A percentile compares a stretch with the other conserved stretches of the same genome.
Evolutionary conservation across 64 coral and sea anemone species (phyloP).

Genomic region (Catalaphyllia jardinei): DNA sequence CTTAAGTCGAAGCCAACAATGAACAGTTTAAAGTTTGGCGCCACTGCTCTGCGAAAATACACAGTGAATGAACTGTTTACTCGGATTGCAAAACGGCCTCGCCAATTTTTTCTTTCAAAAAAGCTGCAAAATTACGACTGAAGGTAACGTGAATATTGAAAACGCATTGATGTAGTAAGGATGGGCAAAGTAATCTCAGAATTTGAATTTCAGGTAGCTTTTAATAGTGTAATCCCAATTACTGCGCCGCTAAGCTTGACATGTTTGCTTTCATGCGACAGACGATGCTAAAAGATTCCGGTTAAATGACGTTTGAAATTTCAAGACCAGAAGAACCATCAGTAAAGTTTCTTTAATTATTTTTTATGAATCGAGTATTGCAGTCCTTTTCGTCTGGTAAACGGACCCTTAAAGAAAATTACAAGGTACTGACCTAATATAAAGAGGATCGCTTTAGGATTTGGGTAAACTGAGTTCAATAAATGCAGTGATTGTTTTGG

Average conservation of each 20-base stretch:
- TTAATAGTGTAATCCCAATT: not conserved
- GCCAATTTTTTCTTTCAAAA: not conserved
- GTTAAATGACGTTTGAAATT: constrained; percentile 23
- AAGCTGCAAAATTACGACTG: not conserved
- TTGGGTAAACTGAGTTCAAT: not conserved
- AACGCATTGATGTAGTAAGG: too few relatives aligned
- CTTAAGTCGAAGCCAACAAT: not conserved
- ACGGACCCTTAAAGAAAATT: not conserved
- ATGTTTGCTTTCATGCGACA: constrained; percentile 9
- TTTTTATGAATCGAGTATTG: not conserved
- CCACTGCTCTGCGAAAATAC: not conserved
- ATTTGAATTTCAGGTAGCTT: constrained; percentile 5
- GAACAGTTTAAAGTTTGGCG: too few relatives aligned
- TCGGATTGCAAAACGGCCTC: not conserved
- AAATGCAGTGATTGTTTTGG: not conserved
- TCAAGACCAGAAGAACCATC: not conserved
- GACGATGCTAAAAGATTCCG: not conserved
- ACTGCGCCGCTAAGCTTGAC: not conserved
- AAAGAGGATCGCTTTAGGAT: not conserved
- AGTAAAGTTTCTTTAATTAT: not conserved
- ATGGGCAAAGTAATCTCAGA: not conserved
- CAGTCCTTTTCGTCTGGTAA: not conserved
- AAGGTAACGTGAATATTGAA: not conserved
- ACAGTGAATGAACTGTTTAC: not conserved
- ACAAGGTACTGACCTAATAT: not conserved